Base-by-base conservation (phyloP, 2,113 vertebrate species). In the Sinosuthora webbiana region DNA sequence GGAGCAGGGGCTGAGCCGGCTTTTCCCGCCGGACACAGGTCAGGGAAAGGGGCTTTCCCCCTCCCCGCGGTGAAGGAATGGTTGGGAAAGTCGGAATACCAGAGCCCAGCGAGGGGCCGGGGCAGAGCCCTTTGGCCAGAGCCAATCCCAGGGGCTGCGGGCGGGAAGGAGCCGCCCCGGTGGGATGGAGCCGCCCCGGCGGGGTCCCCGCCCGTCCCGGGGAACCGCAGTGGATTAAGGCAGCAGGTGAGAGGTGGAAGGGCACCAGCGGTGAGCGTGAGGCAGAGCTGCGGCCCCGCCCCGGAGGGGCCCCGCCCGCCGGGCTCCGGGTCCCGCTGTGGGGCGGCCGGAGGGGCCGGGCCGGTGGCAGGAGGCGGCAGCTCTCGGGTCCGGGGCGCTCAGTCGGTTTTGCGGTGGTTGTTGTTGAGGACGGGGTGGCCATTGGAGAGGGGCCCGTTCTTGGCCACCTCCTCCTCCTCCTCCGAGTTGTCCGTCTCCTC, bases 401-500 rank as follows among this genome's bases (percentile, higher is more conserved):
- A 98, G 74, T 98, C 98, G 39, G 90, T 96, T 97, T 99, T 99
- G 87, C 96, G 97, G 92, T 99, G 99, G 95, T 98, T 98, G 98
- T 99, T 99, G 97, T 98, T 99, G 96, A 99, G 96, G 75, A 98
- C 31, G 0, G 97, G 94, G 93, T 99, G 98, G 47, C 99, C 99
- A 0, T 99, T 99, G 96, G 96, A 98, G 20, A 99, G 86, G 3
- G 98, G 97, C 17, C 98, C 98, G 28, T 98, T 99, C 96, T 98
- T 99, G 45, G 89, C 96, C 19, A n/a, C 94, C 10, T 95, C 94
- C 11, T 98, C 98, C 27, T 98, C 98, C 35, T 98, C 98, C 52
- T 98, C 99, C 0, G 99, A 98, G 90, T 98, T 98, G 42, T 99
- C 99, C 0, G 99, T 99, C 97, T 99, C 99, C 1, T 99, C 99